Percentiles rank a stretch among this genome's conserved stretches.
These are phyloP conservation scores for Drosophila dunni DNA, from an alignment of 1,140 invertebrate genomes.

Conservation along the genomic window DNA sequence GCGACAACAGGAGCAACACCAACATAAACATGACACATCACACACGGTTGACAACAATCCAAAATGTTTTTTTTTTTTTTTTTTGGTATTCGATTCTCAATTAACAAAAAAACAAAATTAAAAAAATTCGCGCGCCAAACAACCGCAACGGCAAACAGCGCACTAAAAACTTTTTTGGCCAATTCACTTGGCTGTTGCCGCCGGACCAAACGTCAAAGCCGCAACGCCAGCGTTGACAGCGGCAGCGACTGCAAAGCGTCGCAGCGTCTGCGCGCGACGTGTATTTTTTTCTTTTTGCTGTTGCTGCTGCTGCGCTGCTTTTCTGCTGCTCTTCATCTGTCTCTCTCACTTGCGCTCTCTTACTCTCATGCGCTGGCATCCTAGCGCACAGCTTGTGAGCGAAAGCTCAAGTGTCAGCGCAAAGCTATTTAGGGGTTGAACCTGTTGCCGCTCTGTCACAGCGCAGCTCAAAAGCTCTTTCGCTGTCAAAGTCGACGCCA, in stretches of 20 bases:
- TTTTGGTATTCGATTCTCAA: slow-evolving; percentile 1
- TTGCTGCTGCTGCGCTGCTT: slow-evolving; percentile 17
- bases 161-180: slow-evolving; percentile 69
- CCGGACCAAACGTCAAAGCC: slow-evolving; percentile 35
- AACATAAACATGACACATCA: slow-evolving; percentile 17
- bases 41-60: slow-evolving; percentile 7
- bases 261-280: slow-evolving; percentile 15
- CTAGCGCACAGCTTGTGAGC: slow-evolving; percentile 29
- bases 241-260: slow-evolving; percentile 9
- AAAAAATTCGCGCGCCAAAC: slow-evolving; percentile 51
- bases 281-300: slow-evolving; percentile 4
- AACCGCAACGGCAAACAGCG: slow-evolving; percentile 72
- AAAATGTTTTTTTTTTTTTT: not conserved
- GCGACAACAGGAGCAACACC: slow-evolving; percentile 13
- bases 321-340: not conserved
- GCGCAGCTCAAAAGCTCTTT: slow-evolving; percentile 4
- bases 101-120: slow-evolving; percentile 28
- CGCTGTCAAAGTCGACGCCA: not conserved
- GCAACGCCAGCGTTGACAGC: slow-evolving; percentile 23
- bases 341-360: slow-evolving; percentile 7
- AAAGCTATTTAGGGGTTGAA: slow-evolving; percentile 66
- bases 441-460: slow-evolving; percentile 52
- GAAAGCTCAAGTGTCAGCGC: not conserved
- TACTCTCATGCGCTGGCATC: slow-evolving; percentile 22
- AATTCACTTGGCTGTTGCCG: slow-evolving; percentile 38